Percentiles rank a stretch among this genome's conserved stretches.
These are phyloP conservation scores for Heliconius hortense DNA, from an alignment of 2,888 invertebrate species.

Conservation along the genomic window DNA sequence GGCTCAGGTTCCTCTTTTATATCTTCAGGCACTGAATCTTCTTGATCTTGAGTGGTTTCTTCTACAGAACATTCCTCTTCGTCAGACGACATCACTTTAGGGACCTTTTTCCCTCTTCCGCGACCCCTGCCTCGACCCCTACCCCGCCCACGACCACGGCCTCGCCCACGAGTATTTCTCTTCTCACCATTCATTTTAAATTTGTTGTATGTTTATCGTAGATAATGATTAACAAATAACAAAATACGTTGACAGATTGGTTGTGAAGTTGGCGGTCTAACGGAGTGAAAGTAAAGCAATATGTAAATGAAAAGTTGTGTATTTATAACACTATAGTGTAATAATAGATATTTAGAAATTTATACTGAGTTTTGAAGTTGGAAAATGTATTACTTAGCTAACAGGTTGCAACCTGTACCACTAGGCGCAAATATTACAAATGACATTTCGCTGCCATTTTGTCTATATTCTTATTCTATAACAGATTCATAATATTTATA, in stretches of 20 bases:
- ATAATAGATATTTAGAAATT: neutral
- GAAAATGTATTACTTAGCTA: neutral
- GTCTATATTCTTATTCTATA: too few species aligned
- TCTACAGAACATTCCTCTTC: slow-evolving; percentile 80
- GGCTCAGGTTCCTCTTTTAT: slow-evolving; percentile 73
- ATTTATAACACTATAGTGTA: neutral
- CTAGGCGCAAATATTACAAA: neutral
- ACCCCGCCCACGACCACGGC: slow-evolving; percentile 90
- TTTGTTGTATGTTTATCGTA: slow-evolving; percentile 15
- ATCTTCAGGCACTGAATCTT: slow-evolving; percentile 71
- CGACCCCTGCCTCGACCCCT: slow-evolving; percentile 87
- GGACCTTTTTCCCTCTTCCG: slow-evolving; percentile 88
- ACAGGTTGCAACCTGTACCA: neutral
- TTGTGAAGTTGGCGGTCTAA: slow-evolving; percentile 19
- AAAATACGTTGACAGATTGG: slow-evolving; percentile 28
- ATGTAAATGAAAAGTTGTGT: slow-evolving; percentile 16
- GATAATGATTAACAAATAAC: slow-evolving; percentile 14
- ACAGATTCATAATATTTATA: slow-evolving; percentile 7
- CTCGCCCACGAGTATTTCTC: slow-evolving; percentile 86
- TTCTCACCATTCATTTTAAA: slow-evolving; percentile 77
- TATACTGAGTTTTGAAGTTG: neutral
- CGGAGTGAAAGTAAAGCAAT: neutral
- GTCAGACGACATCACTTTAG: slow-evolving; percentile 86
- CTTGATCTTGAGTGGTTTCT: slow-evolving; percentile 78
- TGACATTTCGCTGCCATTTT: slow-evolving; percentile 21